A percentile compares a stretch with the other conserved stretches of the same genome.
Evolutionary conservation across 2,888 invertebrate genomes (phyloP).

Genomic region (Microctonus hyperodae): DNA sequence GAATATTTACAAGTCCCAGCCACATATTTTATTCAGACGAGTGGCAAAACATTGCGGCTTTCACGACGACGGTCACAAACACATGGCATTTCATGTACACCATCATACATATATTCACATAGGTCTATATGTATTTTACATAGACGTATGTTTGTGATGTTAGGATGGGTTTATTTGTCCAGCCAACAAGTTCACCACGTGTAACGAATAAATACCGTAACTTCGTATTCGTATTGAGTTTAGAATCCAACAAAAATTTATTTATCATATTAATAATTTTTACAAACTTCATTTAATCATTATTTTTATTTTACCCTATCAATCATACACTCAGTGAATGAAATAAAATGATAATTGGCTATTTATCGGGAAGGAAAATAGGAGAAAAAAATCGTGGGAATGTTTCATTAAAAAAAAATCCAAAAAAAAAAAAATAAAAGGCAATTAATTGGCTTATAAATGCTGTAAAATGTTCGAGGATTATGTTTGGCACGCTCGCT

Average conservation of each 20-base stretch:
- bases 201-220: not conserved
- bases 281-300: no score
- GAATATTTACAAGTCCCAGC: constrained; percentile 52
- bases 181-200: not conserved
- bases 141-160: constrained; percentile 3
- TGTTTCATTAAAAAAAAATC: not conserved
- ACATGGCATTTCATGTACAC: not conserved
- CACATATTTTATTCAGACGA: constrained; percentile 54
- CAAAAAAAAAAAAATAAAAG: not conserved
- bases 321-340: no score
- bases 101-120: not conserved
- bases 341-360: no score
- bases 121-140: constrained; percentile 1
- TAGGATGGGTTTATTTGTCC: constrained; percentile 18
- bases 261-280: no score
- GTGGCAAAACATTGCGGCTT: constrained; percentile 39
- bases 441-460: not conserved
- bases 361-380: no score
- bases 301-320: not conserved
- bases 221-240: not conserved
- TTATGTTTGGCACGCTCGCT: constrained; percentile 27
- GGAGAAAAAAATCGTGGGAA: no score
- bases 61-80: constrained; percentile 37
- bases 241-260: not conserved
- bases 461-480: constrained; percentile 22